Base-by-base conservation (phyloP, 2,113 vertebrate species). In the Orycteropus afer region DNA sequence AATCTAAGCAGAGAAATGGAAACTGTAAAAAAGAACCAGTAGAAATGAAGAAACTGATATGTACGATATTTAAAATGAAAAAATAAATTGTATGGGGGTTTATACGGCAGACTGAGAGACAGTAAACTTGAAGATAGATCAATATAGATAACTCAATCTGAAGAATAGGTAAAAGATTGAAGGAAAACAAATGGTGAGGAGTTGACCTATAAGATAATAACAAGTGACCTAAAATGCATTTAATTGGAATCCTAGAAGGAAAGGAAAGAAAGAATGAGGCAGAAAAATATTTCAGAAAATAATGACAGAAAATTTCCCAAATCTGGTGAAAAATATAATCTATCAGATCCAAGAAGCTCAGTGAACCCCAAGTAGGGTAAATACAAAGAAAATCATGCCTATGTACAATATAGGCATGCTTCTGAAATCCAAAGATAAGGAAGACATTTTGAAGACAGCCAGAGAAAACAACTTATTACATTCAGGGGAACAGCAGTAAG, bases 221-320 rank as follows among this genome's bases (percentile, higher is more conserved):
- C 17, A 53, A 42, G 23, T 55, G 53, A 40, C 51, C 27, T 77
- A 61, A 84, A 91, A 25, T 78, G 22, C n/a, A n/a, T n/a, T n/a
- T n/a, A n/a, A n/a, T n/a, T n/a, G n/a, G n/a, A n/a, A n/a, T n/a
- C n/a, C n/a, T 18, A 78, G n/a, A n/a, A 25, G 25, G 77, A 86
- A 20, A 91, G 10, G 15, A 71, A 83, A 40, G 40, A 79, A 17
- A 47, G 18, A 87, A 61, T 22, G 47, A 5, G 4, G 29, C 13
- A 91, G 37, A 79, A 86, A 93, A 88, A 57, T 88, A 73, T 79
- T 84, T 84, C n/a, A 90, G 61, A 34, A 88, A 87, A 71, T 59
- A 37, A 84, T 49, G 37, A 51, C 2, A 47, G 42, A 42, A 94
- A 90, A 51, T 61, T 57, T 47, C 40, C 14, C 20, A 49, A 92